Conservation (phyloP, 2,113 vertebrate genomes). For the Chinchilla lanigera region DNA sequence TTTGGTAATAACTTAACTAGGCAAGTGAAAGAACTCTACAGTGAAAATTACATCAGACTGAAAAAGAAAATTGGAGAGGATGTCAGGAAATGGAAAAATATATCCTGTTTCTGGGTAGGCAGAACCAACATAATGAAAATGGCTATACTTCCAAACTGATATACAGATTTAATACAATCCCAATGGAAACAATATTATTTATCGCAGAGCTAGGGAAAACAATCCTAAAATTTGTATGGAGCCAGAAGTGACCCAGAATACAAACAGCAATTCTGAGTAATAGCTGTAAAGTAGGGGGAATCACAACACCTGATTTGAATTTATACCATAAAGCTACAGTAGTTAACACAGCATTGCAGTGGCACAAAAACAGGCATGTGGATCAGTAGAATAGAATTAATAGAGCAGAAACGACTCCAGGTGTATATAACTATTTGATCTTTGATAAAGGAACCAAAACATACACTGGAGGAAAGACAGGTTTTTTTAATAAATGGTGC, state of each 20-base stretch:
- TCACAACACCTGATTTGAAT: background rate
- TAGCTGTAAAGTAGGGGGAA: background rate
- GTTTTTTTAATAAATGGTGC: background rate
- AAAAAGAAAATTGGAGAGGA: background rate
- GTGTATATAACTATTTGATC: background rate
- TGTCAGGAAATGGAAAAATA: background rate
- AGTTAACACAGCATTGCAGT: background rate
- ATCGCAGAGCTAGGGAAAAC: background rate
- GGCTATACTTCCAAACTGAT: background rate
- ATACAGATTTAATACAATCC: background rate
- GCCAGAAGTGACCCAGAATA: background rate
- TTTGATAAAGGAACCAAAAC: background rate
- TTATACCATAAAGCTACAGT: background rate
- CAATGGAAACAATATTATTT: background rate
- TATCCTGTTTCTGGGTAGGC: background rate
- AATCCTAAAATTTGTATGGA: background rate
- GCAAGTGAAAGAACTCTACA: background rate
- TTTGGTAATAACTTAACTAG: background rate
- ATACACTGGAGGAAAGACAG: background rate
- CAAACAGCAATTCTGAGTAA: background rate
- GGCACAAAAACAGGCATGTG: background rate
- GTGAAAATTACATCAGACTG: background rate
- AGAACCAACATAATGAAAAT: background rate
- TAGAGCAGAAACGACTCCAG: background rate
- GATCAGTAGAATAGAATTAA: background rate